Evolutionary conservation across 2,797 vertebrate genomes (phyloP), one percentile per base, ranked within the genome.

Genomic region (Fistularia commersonii): DNA sequence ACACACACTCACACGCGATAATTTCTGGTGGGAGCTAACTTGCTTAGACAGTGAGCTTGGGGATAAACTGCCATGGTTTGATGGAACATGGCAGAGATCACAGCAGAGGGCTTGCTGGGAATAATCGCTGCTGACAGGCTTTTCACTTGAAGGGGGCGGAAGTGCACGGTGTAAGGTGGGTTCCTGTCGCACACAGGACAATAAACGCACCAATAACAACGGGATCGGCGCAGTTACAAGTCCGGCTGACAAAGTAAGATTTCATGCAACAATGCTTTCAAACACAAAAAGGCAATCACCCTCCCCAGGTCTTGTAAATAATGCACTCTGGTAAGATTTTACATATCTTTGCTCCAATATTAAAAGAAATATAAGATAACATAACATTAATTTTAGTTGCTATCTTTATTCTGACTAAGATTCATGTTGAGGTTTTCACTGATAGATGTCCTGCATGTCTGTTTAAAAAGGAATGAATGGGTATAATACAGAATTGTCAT

Each of bases 41-140:
- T 75, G 68, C 65, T 73, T 72, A 77, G 80, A 85, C 82, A 88
- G 72, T 58, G 58, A 60, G 76, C 72, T 78, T 79, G 67, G 64
- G 74, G 75, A 67, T 75, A 82, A 81, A 76, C 61, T 73, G 79
- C 75, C 69, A 77, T 50, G 58, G 69, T 73, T 61, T 70, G 68
- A 88, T 87, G 80, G 77, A 84, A 87, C 83, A 86, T 87, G 87
- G 83, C 85, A 86, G 77, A 71, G 83, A 84, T 85, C 80, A 80
- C 83, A 81, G 67, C 66, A 62, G 66, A 82, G 80, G 80, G 77
- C 80, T 77, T 83, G 85, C 72, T 79, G 9, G 64, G 74, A 69
- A 80, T 87, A 84, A 88, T 83, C 58, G 65, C 74, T 75, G 75
- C 64, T 72, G 85, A 86, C 85, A 86, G 74, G 73, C 73, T 74